Conservation (phyloP, 2,888 invertebrate species). For the Macaria notata region DNA sequence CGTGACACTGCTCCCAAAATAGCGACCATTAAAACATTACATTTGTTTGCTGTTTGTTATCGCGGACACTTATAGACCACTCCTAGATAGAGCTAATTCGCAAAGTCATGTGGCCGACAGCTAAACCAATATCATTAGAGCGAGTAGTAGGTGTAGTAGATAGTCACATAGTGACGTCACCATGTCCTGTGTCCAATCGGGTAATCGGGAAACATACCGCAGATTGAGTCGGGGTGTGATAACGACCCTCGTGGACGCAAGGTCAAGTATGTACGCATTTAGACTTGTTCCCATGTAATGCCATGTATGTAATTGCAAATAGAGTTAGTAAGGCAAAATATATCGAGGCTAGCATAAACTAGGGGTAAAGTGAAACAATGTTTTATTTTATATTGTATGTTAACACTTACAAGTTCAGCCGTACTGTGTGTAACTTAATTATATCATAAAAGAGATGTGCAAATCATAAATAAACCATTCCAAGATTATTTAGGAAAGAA, state of each 20-base stretch:
- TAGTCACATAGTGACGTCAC: slow-evolving; percentile 8
- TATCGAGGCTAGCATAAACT: too few relatives aligned
- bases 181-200: slow-evolving; percentile 28
- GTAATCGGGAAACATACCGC: slow-evolving; percentile 28
- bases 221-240: slow-evolving; percentile 33
- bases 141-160: neutral
- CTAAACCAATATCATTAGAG: slow-evolving; percentile 18
- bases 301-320: too few relatives aligned
- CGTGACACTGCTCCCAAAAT: too few relatives aligned
- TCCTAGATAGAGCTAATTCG: slow-evolving; percentile 13
- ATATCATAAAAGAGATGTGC: too few relatives aligned
- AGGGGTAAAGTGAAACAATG: too few relatives aligned
- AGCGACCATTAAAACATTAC: too few relatives aligned
- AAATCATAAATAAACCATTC: too few relatives aligned
- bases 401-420: too few relatives aligned
- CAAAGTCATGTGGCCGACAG: slow-evolving; percentile 6
- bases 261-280: slow-evolving; percentile 4
- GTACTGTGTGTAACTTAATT: too few relatives aligned
- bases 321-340: too few relatives aligned
- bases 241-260: slow-evolving; percentile 16
- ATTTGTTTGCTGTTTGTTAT: neutral
- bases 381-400: too few relatives aligned
- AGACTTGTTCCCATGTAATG: neutral
- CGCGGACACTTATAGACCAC: neutral
- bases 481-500: too few relatives aligned